A percentile compares a stretch with the other conserved stretches of the same genome.
Evolutionary conservation across 2,113 vertebrate species (phyloP).

Genomic region (Pseudonaja textilis): DNA sequence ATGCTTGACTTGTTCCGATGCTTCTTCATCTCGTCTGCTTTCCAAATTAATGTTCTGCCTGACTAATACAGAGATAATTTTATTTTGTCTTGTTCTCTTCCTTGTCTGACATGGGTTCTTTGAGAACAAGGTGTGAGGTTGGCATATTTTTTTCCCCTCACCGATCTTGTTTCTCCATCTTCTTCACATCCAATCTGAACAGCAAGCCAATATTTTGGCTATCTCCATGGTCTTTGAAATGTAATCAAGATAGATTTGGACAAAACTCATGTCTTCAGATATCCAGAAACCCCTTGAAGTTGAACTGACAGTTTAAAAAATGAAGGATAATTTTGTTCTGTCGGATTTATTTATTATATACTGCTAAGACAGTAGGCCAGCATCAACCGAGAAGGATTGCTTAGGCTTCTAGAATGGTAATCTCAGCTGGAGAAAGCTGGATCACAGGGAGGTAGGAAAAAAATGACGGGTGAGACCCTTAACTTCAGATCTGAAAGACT

Average conservation of each 20-base stretch:
- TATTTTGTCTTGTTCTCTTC: background rate
- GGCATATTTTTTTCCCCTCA: background rate
- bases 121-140: background rate
- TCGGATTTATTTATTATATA: background rate
- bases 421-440: background rate
- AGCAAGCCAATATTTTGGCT: background rate
- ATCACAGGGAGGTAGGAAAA: background rate
- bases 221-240: background rate
- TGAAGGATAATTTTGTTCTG: background rate
- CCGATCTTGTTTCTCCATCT: background rate
- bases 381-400: background rate
- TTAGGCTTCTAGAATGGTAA: background rate
- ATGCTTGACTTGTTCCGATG: background rate
- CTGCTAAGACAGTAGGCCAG: background rate
- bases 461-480: background rate
- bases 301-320: background rate
- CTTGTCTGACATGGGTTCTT: background rate
- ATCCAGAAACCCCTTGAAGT: background rate
- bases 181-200: background rate
- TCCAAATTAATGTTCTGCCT: constrained; percentile 17
- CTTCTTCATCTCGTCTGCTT: background rate
- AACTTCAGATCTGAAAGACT: background rate
- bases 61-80: background rate
- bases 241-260: background rate
- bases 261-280: background rate